Evolutionary conservation across 1,140 invertebrate genomes (phyloP), one percentile per base, ranked within the genome.

Genomic region (Anoplophora glabripennis): DNA sequence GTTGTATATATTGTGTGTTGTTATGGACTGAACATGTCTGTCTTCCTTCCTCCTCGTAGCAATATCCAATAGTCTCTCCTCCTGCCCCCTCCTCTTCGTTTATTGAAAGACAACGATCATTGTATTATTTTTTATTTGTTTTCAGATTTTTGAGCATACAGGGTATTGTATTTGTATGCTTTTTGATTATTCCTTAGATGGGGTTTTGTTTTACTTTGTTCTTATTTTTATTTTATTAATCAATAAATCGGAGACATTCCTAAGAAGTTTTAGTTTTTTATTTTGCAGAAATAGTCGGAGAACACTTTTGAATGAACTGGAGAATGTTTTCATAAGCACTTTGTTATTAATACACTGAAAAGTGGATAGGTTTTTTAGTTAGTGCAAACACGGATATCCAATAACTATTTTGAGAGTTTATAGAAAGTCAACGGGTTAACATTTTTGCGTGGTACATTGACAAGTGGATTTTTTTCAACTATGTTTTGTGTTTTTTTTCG

Each of bases 1-100:
- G 72, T 75, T 75, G 73, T 73, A 68, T 49, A 73, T 73, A 70
- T 64, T 67, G 69, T 67, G 71, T 71, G 71, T 68, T 68, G 60
- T 69, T 69, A 68, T 59, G 70, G 65, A 73, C 67, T 72, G 69
- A 69, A 64, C 64, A 53, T 65, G 70, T 71, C 69, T 69, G 73
- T 75, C 73, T 75, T 75, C 73, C 73, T 74, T 33, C 44, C 7
- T 42, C 41, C 41, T 28, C 33, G 36, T 54, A 54, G 52, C 21
- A 54, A 54, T 54, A 54, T 54, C 37, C 52, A 11, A 41, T 41
- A 41, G 15, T 41, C 15, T 12, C 9, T 41, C 38, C n/a, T 41
- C 10, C 38, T 12, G 5, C 2, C n/a, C n/a, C 15, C 14, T n/a
- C 11, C 14, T 40, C 37, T 40, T 40, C 8, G 37, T 40, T 40